A percentile compares a stretch with the other conserved stretches of the same genome.
Conservation (phyloP, 1,140 invertebrate genomes). For the Drosophila grimshawi region DNA sequence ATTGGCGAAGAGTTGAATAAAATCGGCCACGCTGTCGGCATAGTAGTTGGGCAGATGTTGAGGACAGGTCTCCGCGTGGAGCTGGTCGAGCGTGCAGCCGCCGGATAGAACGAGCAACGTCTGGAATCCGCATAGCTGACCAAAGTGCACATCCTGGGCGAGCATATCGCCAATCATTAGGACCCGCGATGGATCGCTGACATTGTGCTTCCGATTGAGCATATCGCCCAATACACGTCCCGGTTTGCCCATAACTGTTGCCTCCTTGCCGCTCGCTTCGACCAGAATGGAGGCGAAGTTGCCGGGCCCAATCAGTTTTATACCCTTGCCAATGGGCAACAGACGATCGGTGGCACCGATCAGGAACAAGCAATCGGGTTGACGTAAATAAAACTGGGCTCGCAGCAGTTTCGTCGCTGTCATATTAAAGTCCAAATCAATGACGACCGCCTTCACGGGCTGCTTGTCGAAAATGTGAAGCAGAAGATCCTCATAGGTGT, state of each 20-base stretch:
- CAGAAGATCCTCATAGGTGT: constrained; percentile 75
- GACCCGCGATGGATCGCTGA: constrained; percentile 85
- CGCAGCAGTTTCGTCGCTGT: constrained; percentile 84
- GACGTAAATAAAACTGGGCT: constrained; percentile 84
- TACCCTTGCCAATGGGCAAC: constrained; percentile 77
- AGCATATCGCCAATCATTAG: constrained; percentile 88
- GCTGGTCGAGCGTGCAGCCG: constrained; percentile 77
- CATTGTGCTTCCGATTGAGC: constrained; percentile 80
- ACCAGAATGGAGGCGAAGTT: constrained; percentile 85
- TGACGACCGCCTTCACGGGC: constrained; percentile 85
- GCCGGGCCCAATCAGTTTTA: constrained; percentile 83
- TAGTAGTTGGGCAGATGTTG: constrained; percentile 85
- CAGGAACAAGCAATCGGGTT: constrained; percentile 85
- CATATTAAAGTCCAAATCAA: constrained; percentile 86
- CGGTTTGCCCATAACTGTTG: constrained; percentile 86
- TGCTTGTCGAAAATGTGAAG: constrained; percentile 80
- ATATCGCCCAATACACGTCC: constrained; percentile 85
- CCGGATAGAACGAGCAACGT: constrained; percentile 86
- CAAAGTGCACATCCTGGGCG: constrained; percentile 86
- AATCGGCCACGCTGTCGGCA: constrained; percentile 80
- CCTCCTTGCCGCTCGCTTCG: constrained; percentile 79
- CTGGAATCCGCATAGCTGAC: constrained; percentile 85
- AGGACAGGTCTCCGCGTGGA: constrained; percentile 45
- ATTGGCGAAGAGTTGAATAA: constrained; percentile 40
- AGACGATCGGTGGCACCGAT: constrained; percentile 85